A percentile compares a stretch with the other conserved stretches of the same genome.
phyloP scores from a whole-genome alignment of 1,140 invertebrate genomes.

The Arctopsyche grandis region DNA sequence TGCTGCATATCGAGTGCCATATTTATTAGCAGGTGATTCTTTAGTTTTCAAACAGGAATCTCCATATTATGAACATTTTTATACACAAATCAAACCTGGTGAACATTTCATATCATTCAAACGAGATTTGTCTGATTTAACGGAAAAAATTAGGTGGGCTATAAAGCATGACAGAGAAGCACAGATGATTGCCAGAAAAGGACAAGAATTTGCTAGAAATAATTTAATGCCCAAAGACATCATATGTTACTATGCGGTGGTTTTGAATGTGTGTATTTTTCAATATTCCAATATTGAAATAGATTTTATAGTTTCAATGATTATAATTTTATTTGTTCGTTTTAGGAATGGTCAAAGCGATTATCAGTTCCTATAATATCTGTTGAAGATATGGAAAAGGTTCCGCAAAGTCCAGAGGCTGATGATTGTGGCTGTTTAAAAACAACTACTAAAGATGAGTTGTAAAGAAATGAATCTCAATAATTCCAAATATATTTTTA shows the following conservation, averaged over 20 bases:
- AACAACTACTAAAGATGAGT: slow-evolving; percentile 61
- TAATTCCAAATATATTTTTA: neutral
- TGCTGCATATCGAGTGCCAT: slow-evolving; percentile 94
- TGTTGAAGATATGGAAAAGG: slow-evolving; percentile 78
- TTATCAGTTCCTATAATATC: slow-evolving; percentile 71
- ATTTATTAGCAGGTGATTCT: slow-evolving; percentile 86
- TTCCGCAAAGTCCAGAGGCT: slow-evolving; percentile 69
- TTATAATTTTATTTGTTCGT: slow-evolving; percentile 1
- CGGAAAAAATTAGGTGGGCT: slow-evolving; percentile 85
- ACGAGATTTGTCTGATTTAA: slow-evolving; percentile 81
- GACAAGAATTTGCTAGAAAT: slow-evolving; percentile 77
- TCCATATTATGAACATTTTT: slow-evolving; percentile 95
- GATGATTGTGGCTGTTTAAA: slow-evolving; percentile 58
- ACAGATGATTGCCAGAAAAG: slow-evolving; percentile 76
- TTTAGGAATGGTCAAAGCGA: slow-evolving; percentile 77
- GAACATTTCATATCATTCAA: slow-evolving; percentile 89
- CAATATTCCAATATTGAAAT: too few relatives aligned
- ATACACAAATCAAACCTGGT: slow-evolving; percentile 77
- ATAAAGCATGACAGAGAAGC: slow-evolving; percentile 79
- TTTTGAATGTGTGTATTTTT: slow-evolving; percentile 78
- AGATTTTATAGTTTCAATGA: too few relatives aligned
- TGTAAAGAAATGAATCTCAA: slow-evolving; percentile 56
- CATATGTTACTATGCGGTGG: slow-evolving; percentile 87
- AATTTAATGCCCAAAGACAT: slow-evolving; percentile 87
- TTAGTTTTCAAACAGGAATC: slow-evolving; percentile 94